Percentiles rank a stretch among this genome's conserved stretches.
phyloP scores from a whole-genome alignment of 2,113 vertebrate species.

The Tenrec ecaudatus region DNA sequence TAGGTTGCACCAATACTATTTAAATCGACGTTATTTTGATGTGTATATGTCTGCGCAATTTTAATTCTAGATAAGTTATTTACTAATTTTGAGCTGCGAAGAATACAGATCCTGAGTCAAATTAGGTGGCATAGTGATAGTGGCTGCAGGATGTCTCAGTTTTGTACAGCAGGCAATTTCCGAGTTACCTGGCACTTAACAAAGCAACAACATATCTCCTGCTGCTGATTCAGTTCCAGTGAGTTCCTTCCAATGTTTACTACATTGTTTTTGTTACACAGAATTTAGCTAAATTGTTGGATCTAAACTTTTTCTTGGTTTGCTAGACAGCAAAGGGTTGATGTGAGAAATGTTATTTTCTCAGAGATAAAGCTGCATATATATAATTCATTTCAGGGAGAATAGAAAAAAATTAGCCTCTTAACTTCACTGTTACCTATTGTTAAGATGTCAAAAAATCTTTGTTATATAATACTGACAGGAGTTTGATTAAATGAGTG shows the following conservation, averaged over 20 bases:
- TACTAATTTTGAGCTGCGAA: constrained; percentile 2
- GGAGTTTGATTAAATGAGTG: too few species aligned
- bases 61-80: constrained; percentile 18
- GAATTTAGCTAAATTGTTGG: background rate
- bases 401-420: background rate
- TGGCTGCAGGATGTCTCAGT: background rate
- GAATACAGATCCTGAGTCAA: background rate
- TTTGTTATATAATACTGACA: too few species aligned
- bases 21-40: background rate
- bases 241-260: background rate
- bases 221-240: background rate
- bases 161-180: constrained; percentile 6
- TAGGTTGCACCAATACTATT: background rate
- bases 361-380: background rate
- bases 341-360: background rate
- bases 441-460: too few species aligned
- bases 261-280: background rate
- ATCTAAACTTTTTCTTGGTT: background rate
- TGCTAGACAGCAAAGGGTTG: background rate
- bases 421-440: background rate
- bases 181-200: background rate
- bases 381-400: background rate
- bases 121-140: background rate
- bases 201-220: background rate
- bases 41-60: background rate